A percentile compares a stretch with the other conserved stretches of the same genome.
Evolutionary conservation across 2,888 invertebrate species (phyloP).

Genomic region (Apotomis capreana): DNA sequence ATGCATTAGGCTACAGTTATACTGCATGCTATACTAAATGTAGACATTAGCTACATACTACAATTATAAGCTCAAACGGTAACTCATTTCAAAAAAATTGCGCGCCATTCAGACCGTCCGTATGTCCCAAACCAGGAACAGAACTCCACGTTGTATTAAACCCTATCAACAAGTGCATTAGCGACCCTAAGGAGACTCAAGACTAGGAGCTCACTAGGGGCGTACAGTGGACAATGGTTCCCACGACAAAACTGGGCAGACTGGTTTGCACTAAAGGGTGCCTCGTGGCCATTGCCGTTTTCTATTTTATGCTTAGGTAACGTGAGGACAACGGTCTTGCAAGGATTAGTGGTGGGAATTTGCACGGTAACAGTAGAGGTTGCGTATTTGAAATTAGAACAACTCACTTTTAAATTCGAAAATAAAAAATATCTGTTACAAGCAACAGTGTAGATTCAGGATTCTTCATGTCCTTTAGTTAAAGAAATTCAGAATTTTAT

Average conservation of each 20-base stretch:
- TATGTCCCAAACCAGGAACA: constrained; percentile 19
- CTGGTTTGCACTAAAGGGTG: constrained; percentile 57
- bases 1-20: no score
- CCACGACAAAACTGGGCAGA: constrained; percentile 74
- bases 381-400: no score
- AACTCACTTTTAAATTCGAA: no score
- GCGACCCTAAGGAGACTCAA: not conserved
- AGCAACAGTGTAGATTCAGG: no score
- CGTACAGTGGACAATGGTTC: constrained; percentile 68
- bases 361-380: not conserved
- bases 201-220: not conserved
- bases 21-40: no score
- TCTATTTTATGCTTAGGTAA: constrained; percentile 47
- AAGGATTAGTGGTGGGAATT: constrained; percentile 60
- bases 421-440: no score
- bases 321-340: constrained; percentile 63
- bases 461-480: no score
- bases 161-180: constrained; percentile 27
- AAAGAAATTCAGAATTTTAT: no score
- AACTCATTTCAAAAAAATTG: no score
- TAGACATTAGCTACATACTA: no score
- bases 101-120: constrained; percentile 1
- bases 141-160: constrained; percentile 27
- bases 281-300: constrained; percentile 46
- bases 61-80: no score